These are phyloP conservation scores for Aromia moschata DNA, from an alignment of 2,888 invertebrate species.

Conservation along the genomic window DNA sequence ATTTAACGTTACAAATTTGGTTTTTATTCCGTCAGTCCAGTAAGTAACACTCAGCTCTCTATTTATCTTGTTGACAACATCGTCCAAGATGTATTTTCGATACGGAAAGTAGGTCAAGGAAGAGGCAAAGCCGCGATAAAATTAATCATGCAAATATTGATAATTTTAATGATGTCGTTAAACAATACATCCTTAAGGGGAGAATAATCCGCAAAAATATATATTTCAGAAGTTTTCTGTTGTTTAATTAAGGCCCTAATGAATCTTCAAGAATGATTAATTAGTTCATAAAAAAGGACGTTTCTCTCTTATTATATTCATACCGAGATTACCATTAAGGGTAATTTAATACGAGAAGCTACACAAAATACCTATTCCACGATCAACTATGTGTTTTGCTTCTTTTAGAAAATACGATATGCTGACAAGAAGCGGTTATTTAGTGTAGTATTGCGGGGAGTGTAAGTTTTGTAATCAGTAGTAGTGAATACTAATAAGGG, in stretches of 20 bases:
- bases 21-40: too few species aligned
- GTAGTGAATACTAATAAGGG: too few species aligned
- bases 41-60: background rate
- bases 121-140: background rate
- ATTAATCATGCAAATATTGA: conserved; percentile 2
- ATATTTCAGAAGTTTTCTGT: background rate
- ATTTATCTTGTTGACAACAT: background rate
- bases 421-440: too few species aligned
- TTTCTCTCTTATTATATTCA: background rate
- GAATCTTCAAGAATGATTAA: conserved; percentile 10
- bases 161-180: background rate
- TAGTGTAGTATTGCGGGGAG: too few species aligned
- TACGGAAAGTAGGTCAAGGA: background rate
- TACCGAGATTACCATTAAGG: background rate
- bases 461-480: too few species aligned
- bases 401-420: background rate
- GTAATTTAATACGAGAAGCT: background rate
- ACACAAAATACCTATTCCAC: background rate
- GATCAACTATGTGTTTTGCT: background rate
- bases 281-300: conserved; percentile 12
- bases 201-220: background rate
- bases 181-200: conserved; percentile 1
- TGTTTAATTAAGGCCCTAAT: conserved; percentile 5
- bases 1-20: too few species aligned
- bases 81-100: background rate